Base-by-base conservation (phyloP, 1,140 invertebrate genomes). In the Temnothorax curvispinosus region DNA sequence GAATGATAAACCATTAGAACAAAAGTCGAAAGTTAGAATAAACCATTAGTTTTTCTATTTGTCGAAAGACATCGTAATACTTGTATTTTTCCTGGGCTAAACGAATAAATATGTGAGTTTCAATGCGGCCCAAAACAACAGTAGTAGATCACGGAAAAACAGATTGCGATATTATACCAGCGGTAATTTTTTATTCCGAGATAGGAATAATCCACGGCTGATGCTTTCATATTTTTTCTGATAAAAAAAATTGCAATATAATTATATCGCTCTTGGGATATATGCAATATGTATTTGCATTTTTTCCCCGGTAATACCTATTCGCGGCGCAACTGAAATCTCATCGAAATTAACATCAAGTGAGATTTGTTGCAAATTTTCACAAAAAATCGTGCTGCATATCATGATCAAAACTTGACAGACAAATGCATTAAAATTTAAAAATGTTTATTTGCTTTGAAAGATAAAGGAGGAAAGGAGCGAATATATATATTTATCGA, bases 21-120 rank as follows among this genome's bases (percentile, higher is more conserved):
- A n/a, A n/a, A n/a, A n/a, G n/a, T n/a, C n/a, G n/a, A n/a, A n/a
- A n/a, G n/a, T n/a, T n/a, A n/a, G n/a, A n/a, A 27, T 27, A 44
- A 52, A 15, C 15, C n/a, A 41, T 56, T 44, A 54, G 9, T 27
- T 81, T 8, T 47, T 13, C 11, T 41, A 15, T 32, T 65, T 11
- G 4, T 32, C 11, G 35, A 32, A 21, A 15, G 9, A 56, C 21
- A 47, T 58, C 18, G n/a, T 13, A 21, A 74, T 72, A 35, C 11
- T 21, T 38, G 15, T 18, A 21, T 47, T 8, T 47, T 27, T 58
- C 8, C n/a, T 9, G 0, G 18, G 8, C 6, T 71, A 72, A 72
- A 56, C 15, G 11, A 72, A 82, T 82, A 82, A 58, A 74, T 52
- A 82, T 74, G 27, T 38, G 80, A 82, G 35, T 1, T 50, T 27